phyloP scores from a whole-genome alignment of 2,888 invertebrate genomes.

The Aphidoletes aphidimyza region DNA sequence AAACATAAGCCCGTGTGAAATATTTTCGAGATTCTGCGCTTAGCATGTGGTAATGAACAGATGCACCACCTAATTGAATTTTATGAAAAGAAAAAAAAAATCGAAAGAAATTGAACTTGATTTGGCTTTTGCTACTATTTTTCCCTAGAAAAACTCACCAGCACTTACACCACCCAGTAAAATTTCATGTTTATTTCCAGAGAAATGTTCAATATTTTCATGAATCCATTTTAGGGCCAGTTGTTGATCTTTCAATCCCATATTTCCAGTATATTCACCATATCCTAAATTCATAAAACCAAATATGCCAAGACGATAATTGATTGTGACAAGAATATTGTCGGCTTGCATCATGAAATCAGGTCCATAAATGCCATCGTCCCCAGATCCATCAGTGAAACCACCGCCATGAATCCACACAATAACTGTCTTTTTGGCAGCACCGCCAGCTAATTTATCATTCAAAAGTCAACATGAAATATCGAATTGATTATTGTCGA shows the following conservation, averaged over 20 bases:
- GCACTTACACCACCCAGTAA: conserved; percentile 10
- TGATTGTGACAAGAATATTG: conserved; percentile 5
- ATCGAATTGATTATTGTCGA: too few relatives aligned
- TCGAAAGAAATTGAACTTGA: neutral
- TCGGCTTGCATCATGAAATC: conserved; percentile 23
- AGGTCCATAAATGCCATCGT: conserved; percentile 21
- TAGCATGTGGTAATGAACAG: conserved; percentile 20
- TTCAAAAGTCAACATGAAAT: too few relatives aligned
- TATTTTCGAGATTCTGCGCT: conserved; percentile 35
- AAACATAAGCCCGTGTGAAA: conserved; percentile 1
- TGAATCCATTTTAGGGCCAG: conserved; percentile 16
- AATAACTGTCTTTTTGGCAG: conserved; percentile 4
- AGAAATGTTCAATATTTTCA: conserved; percentile 47
- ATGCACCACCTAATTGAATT: conserved; percentile 36
- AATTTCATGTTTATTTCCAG: conserved; percentile 15
- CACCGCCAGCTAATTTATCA: conserved; percentile 9
- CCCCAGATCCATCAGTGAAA: neutral
- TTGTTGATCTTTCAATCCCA: conserved; percentile 40
- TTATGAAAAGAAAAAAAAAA: too few relatives aligned
- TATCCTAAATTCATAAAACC: conserved; percentile 34
- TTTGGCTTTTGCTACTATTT: neutral
- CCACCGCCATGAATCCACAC: conserved; percentile 49
- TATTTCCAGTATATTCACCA: conserved; percentile 13
- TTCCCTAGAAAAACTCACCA: neutral
- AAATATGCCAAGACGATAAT: conserved; percentile 39